A percentile compares a stretch with the other conserved stretches of the same genome.
phyloP scores from a whole-genome alignment of 2,888 invertebrate genomes.

The Aethes cnicana region DNA sequence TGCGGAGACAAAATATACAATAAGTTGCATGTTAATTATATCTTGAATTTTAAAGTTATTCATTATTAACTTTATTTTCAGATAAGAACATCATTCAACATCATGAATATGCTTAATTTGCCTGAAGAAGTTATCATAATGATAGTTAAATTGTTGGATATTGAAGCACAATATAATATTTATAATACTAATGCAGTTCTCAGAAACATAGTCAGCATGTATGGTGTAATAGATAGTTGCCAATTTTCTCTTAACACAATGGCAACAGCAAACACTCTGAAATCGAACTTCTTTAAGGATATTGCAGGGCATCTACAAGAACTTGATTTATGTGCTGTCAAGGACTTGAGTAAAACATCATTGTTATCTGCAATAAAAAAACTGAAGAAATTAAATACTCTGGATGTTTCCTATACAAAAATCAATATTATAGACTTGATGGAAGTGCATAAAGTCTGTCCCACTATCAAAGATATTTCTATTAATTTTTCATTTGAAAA shows the following conservation, averaged over 20 bases:
- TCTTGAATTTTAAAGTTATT: too few species aligned
- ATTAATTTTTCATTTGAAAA: slow-evolving; percentile 21
- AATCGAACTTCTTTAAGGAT: slow-evolving; percentile 20
- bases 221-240: slow-evolving; percentile 14
- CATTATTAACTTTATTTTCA: slow-evolving; percentile 3
- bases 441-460: slow-evolving; percentile 12
- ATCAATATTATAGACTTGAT: slow-evolving; percentile 18
- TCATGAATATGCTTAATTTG: slow-evolving; percentile 15
- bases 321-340: slow-evolving; percentile 19
- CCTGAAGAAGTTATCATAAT: slow-evolving; percentile 27
- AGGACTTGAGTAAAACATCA: slow-evolving; percentile 20
- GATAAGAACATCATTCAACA: slow-evolving; percentile 1
- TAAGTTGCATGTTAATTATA: too few species aligned
- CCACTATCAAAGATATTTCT: slow-evolving; percentile 21
- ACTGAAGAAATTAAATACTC: slow-evolving; percentile 13
- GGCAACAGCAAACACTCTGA: slow-evolving; percentile 20
- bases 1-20: too few species aligned
- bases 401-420: slow-evolving; percentile 25
- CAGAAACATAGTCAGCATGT: slow-evolving; percentile 12
- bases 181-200: slow-evolving; percentile 15
- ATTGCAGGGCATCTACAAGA: slow-evolving; percentile 14
- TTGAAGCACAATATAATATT: slow-evolving; percentile 19
- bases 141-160: slow-evolving; percentile 15
- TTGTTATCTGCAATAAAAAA: slow-evolving; percentile 22
- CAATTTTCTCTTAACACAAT: slow-evolving; percentile 13